Evolutionary conservation across 2,888 invertebrate species (phyloP).

Genomic region (Hofmannophila pseudospretella): DNA sequence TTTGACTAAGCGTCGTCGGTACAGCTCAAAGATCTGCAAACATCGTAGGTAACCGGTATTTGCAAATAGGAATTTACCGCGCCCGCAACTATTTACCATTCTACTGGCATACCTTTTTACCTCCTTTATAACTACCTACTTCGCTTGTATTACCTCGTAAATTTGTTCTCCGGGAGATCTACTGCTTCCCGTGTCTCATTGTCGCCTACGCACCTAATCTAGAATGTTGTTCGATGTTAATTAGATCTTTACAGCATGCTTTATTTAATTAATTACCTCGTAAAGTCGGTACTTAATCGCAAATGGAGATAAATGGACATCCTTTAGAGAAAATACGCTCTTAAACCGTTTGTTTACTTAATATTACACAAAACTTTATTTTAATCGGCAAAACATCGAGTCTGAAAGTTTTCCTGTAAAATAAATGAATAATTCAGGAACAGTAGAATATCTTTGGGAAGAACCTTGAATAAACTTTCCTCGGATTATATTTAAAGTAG

Average conservation of each 20-base stretch:
- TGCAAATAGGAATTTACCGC: background rate
- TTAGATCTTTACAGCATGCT: slow-evolving; percentile 51
- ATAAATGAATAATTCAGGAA: slow-evolving; percentile 27
- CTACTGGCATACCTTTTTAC: slow-evolving; percentile 1
- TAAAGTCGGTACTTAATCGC: slow-evolving; percentile 29
- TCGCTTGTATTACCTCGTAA: slow-evolving; percentile 7
- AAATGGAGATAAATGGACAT: slow-evolving; percentile 4
- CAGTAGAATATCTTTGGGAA: slow-evolving; percentile 26
- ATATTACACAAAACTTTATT: background rate
- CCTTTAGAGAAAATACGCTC: background rate
- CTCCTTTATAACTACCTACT: background rate
- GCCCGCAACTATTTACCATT: background rate
- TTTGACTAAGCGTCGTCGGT: background rate
- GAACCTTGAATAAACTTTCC: slow-evolving; percentile 24
- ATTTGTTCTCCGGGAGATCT: slow-evolving; percentile 2
- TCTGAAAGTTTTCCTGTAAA: slow-evolving; percentile 3
- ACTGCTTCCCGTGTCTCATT: slow-evolving; percentile 4
- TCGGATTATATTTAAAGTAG: slow-evolving; percentile 30
- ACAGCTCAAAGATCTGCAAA: slow-evolving; percentile 4
- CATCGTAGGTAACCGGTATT: background rate
- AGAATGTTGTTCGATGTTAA: slow-evolving; percentile 43
- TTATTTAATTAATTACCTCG: slow-evolving; percentile 58
- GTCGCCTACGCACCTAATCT: slow-evolving; percentile 41
- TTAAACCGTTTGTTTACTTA: background rate
- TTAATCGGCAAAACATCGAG: slow-evolving; percentile 3